phyloP scores from a whole-genome alignment of 2,113 vertebrate species.

The Poicephalus meyeri region DNA sequence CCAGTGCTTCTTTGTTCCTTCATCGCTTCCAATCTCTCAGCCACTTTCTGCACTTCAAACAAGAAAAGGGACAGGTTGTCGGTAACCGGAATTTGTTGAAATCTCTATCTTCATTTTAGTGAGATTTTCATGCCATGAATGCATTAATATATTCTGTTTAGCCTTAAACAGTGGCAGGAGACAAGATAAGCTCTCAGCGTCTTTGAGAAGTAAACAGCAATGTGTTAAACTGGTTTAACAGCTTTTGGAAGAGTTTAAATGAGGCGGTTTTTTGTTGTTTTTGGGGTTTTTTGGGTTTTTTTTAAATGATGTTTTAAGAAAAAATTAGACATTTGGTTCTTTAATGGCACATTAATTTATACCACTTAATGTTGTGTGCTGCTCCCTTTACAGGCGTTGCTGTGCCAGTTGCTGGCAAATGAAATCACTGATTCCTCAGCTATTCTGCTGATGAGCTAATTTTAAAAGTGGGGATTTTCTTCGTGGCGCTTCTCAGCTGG shows the following conservation, averaged over 20 bases:
- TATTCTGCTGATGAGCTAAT: not conserved
- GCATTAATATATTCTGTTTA: conserved; percentile 12
- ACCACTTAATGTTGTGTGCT: conserved; percentile 24
- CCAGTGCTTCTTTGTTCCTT: not conserved
- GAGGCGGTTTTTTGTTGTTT: not conserved
- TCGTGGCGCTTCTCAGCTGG: not conserved
- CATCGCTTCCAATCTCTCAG: not conserved
- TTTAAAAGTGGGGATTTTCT: not conserved
- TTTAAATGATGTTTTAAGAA: not conserved
- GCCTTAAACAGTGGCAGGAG: not conserved
- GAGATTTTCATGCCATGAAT: not conserved
- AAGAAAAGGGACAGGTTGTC: not conserved
- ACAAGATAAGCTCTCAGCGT: conserved; percentile 20
- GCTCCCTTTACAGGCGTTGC: not conserved
- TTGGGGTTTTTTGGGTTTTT: not conserved
- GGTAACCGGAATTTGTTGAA: not conserved
- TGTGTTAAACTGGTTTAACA: conserved; percentile 42
- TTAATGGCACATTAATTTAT: conserved; percentile 20
- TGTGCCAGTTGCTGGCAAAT: not conserved
- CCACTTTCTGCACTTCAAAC: not conserved
- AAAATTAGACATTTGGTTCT: conserved; percentile 2
- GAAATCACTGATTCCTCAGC: not conserved
- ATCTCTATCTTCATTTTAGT: not conserved
- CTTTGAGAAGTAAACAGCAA: conserved; percentile 21
- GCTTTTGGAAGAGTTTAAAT: conserved; percentile 22